Base-by-base conservation (phyloP, 1,140 invertebrate genomes). In the Trigoniulus corallinus region DNA sequence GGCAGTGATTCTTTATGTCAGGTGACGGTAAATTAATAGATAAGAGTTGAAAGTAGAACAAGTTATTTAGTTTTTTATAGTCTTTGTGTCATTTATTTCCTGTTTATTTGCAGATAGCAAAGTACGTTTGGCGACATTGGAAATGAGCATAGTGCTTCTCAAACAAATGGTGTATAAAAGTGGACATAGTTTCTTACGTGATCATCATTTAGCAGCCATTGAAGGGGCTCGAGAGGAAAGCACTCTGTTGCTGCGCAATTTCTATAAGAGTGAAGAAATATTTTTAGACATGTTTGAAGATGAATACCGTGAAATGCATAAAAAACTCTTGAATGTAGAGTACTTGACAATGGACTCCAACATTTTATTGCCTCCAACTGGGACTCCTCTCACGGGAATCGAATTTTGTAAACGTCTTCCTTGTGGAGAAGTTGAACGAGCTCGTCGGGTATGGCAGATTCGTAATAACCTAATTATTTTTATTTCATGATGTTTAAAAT, bases 261-360 rank as follows among this genome's bases (percentile, higher is more conserved):
- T 94, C 64, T 95, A 93, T 65, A 95, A 94, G 78, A 91, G 85
- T 61, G 93, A 98, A 73, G 93, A 98, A 62, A 92, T 98, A 56
- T 98, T 98, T 71, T 69, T 98, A 26, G 94, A 98, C 64, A 89
- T 98, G 77, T 98, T 99, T 69, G 94, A 99, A 70, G 91, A 97
- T 66, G 95, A 99, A 74, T 85, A 75, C 67, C 85, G 83, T 62
- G 88, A 95, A 66, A 86, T 96, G 76, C 75, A 80, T 59, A 88
- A 83, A 61, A 74, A 79, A 26, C 80, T 82, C 7, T 64, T 95
- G 27, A 95, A 93, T 71, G 88, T 92, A 1, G 88, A 94, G 64
- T 88, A 82, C 75, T 61, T 93, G 21, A 86, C 88, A 72, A 91
- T 89, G 84, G 94, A 98, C 68, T 87, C 89, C n/a, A 88, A 86